A percentile compares a stretch with the other conserved stretches of the same genome.
Evolutionary conservation across 2,888 invertebrate species (phyloP).

Genomic region (Tachina lurida): DNA sequence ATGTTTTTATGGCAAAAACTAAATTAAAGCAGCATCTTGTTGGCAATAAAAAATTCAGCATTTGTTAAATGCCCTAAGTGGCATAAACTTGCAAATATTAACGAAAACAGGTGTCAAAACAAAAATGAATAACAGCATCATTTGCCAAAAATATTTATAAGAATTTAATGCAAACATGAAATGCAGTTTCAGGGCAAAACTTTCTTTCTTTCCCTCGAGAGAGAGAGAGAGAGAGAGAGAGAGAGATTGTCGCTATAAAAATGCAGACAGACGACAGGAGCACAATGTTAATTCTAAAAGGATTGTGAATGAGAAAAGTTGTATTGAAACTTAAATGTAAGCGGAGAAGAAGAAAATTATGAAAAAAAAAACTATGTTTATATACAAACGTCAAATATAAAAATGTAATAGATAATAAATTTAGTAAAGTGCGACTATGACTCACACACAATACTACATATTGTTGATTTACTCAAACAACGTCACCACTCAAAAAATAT

Average conservation of each 20-base stretch:
- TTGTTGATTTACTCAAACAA: too few relatives aligned
- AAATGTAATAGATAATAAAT: too few relatives aligned
- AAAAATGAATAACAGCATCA: conserved; percentile 44
- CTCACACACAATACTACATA: too few relatives aligned
- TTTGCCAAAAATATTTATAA: conserved; percentile 24
- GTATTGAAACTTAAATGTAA: neutral
- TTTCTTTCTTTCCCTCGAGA: neutral
- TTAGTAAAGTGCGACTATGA: too few relatives aligned
- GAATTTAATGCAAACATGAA: neutral
- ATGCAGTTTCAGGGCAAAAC: neutral
- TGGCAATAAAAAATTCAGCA: neutral
- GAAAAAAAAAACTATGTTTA: too few relatives aligned
- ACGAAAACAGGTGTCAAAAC: conserved; percentile 56
- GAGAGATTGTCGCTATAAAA: neutral
- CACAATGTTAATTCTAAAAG: neutral
- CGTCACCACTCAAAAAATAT: too few relatives aligned
- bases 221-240: too few relatives aligned
- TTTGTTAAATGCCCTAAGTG: neutral
- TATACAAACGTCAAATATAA: too few relatives aligned
- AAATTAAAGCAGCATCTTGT: neutral
- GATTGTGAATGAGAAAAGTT: neutral
- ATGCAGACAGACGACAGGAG: neutral
- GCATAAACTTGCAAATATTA: neutral
- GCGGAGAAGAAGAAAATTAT: too few relatives aligned
- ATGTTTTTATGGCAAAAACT: neutral